Percentiles rank a stretch among this genome's conserved stretches.
Conservation (phyloP, 2,888 invertebrate genomes). For the Yponomeuta plumbellus region DNA sequence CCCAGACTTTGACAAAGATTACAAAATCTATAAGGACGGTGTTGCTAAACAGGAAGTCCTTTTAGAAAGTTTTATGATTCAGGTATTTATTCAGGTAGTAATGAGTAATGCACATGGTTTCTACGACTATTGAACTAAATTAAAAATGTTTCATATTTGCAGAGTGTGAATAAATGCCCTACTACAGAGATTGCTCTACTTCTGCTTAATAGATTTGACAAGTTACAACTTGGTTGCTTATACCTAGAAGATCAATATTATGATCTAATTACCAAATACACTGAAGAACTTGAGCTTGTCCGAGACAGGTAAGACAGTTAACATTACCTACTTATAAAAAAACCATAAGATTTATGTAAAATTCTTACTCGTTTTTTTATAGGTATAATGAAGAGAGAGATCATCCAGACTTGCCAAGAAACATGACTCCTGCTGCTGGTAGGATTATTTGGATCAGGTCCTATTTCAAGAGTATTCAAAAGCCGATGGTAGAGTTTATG, state of each 20-base stretch:
- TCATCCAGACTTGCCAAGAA: slow-evolving; percentile 82
- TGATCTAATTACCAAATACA: slow-evolving; percentile 80
- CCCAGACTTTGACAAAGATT: slow-evolving; percentile 85
- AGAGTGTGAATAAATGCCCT: slow-evolving; percentile 66
- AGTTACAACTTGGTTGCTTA: slow-evolving; percentile 82
- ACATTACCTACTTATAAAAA: not conserved
- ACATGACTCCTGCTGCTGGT: slow-evolving; percentile 88
- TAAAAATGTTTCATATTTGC: slow-evolving; percentile 15
- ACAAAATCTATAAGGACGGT: slow-evolving; percentile 80
- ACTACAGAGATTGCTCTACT: slow-evolving; percentile 71
- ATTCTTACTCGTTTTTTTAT: slow-evolving; percentile 3
- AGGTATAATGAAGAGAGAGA: slow-evolving; percentile 87
- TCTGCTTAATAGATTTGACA: slow-evolving; percentile 80
- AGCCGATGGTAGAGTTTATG: slow-evolving; percentile 81
- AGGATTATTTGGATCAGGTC: slow-evolving; percentile 90
- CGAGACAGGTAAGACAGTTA: slow-evolving; percentile 75
- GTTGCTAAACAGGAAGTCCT: slow-evolving; percentile 83
- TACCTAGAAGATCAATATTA: slow-evolving; percentile 85
- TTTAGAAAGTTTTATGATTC: slow-evolving; percentile 83
- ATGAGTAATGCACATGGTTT: not conserved
- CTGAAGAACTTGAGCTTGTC: slow-evolving; percentile 81
- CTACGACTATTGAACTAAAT: not conserved
- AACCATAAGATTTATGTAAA: too few species aligned
- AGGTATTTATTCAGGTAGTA: slow-evolving; percentile 37
- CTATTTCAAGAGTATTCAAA: slow-evolving; percentile 82